Conservation (phyloP, 2,797 vertebrate genomes). For the Phaenicophaeus curvirostris region DNA sequence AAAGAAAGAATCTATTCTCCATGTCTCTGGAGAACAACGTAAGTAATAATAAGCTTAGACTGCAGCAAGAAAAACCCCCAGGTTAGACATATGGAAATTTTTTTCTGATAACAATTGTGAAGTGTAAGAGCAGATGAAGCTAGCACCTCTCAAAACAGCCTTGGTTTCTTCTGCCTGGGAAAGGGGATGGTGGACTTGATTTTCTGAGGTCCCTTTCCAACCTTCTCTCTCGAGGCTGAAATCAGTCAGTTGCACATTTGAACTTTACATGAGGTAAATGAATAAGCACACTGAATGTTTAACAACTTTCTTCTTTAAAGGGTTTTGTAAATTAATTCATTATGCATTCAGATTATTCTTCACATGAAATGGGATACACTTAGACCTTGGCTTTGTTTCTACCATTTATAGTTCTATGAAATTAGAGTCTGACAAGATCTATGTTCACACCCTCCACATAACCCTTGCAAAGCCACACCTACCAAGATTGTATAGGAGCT, state of each 20-base stretch:
- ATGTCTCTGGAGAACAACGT: accelerated
- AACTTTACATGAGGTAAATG: background rate
- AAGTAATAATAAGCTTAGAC: background rate
- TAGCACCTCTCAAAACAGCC: background rate
- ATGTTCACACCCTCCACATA: background rate
- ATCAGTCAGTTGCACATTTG: background rate
- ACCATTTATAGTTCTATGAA: background rate
- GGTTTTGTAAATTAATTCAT: background rate
- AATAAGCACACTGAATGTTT: background rate
- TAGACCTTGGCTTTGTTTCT: background rate
- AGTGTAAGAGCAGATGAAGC: background rate
- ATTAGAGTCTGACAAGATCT: background rate
- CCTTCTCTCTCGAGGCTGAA: background rate
- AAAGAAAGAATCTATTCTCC: background rate
- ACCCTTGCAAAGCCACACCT: background rate
- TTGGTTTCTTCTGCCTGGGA: background rate
- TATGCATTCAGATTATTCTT: background rate
- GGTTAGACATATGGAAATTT: background rate
- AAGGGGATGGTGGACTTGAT: background rate
- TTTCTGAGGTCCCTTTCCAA: background rate
- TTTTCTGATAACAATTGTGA: background rate
- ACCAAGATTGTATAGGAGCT: background rate
- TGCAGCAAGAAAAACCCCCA: background rate
- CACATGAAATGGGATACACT: background rate
- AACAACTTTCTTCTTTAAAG: background rate